A percentile compares a stretch with the other conserved stretches of the same genome.
These are phyloP conservation scores for Neoitamus cyanurus DNA, from an alignment of 2,888 invertebrate genomes.

Conservation along the genomic window DNA sequence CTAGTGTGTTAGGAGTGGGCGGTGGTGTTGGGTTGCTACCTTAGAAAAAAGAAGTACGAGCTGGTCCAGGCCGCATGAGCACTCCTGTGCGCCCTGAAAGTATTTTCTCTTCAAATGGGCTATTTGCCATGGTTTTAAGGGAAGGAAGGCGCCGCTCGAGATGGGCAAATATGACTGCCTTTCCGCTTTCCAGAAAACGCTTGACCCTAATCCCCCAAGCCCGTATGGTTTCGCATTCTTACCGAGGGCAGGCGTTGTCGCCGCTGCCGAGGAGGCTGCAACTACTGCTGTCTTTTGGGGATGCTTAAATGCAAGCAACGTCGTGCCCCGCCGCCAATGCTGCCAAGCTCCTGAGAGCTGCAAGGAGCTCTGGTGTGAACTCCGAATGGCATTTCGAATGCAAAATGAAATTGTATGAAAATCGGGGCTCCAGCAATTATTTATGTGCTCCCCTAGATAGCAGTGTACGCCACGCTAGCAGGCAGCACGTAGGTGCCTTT, in stretches of 20 bases:
- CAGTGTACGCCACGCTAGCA: not conserved
- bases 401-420: slow-evolving; percentile 35
- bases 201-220: not conserved
- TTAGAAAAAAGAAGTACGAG: not conserved
- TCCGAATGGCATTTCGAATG: slow-evolving; percentile 14
- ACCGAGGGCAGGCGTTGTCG: not conserved
- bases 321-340: not conserved
- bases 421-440: slow-evolving; percentile 7
- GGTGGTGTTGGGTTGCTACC: not conserved
- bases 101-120: not conserved
- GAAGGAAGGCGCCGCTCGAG: not conserved
- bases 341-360: not conserved
- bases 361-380: slow-evolving; percentile 2
- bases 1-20: not conserved
- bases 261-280: not conserved
- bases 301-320: not conserved
- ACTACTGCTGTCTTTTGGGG: not conserved
- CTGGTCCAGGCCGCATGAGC: not conserved
- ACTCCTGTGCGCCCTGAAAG: not conserved
- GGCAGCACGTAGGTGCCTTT: not conserved
- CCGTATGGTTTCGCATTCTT: not conserved
- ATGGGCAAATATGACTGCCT: not conserved
- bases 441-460: slow-evolving; percentile 12
- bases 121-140: slow-evolving; percentile 5
- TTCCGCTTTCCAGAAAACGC: not conserved